Conservation (phyloP, 2,113 vertebrate genomes). For the Prolemur simus region DNA sequence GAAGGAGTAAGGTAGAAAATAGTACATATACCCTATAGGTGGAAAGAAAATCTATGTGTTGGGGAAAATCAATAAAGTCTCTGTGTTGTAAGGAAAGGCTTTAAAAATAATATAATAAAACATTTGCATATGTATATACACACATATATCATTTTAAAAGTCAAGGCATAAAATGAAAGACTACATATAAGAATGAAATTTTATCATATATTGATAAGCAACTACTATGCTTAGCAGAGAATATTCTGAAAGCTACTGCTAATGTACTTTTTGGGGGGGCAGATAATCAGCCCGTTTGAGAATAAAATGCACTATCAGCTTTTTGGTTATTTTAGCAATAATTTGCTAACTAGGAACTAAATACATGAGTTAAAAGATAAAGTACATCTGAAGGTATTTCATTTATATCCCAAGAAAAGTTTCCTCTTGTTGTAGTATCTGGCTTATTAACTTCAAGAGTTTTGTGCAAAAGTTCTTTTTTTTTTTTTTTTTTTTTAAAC, state of each 20-base stretch:
- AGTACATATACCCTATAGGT: background rate
- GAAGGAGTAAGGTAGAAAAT: background rate
- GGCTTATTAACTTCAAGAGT: background rate
- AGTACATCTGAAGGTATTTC: background rate
- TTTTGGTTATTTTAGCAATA: background rate
- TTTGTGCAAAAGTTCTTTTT: background rate
- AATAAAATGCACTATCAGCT: background rate
- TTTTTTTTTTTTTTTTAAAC: background rate
- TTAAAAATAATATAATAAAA: conserved; percentile 19
- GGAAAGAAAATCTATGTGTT: conserved; percentile 8
- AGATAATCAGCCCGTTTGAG: background rate
- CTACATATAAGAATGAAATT: conserved; percentile 10
- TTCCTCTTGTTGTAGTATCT: background rate
- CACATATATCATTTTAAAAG: background rate
- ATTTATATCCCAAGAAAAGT: background rate
- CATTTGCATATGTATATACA: background rate
- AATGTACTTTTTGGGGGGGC: background rate
- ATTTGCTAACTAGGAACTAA: conserved; percentile 26
- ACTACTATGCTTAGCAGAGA: background rate
- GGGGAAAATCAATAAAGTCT: background rate
- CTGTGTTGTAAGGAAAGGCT: background rate
- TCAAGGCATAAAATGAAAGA: background rate
- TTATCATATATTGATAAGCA: background rate
- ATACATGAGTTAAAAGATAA: background rate
- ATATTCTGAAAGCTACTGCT: background rate